Conservation (phyloP, 2,797 vertebrate genomes). For the Tragelaphus oryx region DNA sequence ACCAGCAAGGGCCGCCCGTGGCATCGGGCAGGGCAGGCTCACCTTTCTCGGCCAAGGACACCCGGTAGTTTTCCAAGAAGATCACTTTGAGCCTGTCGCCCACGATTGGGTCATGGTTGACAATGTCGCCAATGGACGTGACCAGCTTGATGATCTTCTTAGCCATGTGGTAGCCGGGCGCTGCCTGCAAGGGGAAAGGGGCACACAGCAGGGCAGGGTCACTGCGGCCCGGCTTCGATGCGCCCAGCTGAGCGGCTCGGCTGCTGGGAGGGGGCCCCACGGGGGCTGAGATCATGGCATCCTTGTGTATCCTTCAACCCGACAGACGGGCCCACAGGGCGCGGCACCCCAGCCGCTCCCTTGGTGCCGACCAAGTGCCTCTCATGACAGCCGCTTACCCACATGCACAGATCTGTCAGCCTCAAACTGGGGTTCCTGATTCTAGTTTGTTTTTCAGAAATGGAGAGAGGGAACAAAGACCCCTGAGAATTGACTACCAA, state of each 20-base stretch:
- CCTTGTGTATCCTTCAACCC: not conserved
- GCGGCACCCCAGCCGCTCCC: not conserved
- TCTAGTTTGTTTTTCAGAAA: not conserved
- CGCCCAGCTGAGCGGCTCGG: accelerated
- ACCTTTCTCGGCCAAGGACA: conserved; percentile 91
- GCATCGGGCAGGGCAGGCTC: not conserved
- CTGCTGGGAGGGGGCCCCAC: not conserved
- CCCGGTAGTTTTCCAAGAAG: conserved; percentile 90
- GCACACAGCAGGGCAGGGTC: not conserved
- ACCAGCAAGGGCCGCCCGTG: not conserved
- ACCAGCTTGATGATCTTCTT: conserved; percentile 92
- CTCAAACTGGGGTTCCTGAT: not conserved
- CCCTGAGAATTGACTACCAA: not conserved
- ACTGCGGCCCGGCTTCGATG: not conserved
- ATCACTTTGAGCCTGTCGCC: conserved; percentile 89
- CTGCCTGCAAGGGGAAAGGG: conserved; percentile 79
- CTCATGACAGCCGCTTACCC: not conserved
- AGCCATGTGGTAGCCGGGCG: conserved; percentile 92
- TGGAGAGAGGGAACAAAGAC: not conserved
- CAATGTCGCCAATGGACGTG: conserved; percentile 84
- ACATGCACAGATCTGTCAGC: not conserved
- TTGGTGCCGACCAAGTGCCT: accelerated
- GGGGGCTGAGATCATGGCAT: not conserved
- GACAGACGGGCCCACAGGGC: not conserved
- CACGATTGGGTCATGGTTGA: conserved; percentile 88